Evolutionary conservation across 2,113 vertebrate genomes (phyloP), one percentile per base, ranked within the genome.

Genomic region (Caranx ignobilis): DNA sequence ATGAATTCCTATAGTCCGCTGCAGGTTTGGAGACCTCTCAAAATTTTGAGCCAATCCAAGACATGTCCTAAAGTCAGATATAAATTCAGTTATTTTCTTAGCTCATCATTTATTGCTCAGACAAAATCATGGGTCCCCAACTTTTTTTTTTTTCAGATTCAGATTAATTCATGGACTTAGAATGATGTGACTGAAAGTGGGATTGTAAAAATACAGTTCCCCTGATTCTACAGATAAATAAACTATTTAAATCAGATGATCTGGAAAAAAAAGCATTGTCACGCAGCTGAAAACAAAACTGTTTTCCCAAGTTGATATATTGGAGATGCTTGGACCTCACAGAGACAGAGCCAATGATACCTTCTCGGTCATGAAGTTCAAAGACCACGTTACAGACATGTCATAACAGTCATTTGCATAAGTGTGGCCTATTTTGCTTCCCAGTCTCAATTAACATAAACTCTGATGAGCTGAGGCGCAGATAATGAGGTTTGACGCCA

Each of bases 11-110:
- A 68, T 15, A 63, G 35, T 84, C 63, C 60, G 66, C 13, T 41
- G 39, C 55, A 2, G 70, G 3, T 81, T 77, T 73, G 72, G 57
- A 64, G 59, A 31, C 52, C 12, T 88, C 68, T 74, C 54, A 72
- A 37, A 84, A 52, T 60, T 81, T 21, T 66, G n/a, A 69, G 77
- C 75, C 78, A 82, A 71, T 89, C 54, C 69, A 68, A 66, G 70
- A 77, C 34, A 65, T 70, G 48, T 41, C 78, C 69, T 84, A 31
- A 79, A 81, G 79, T 79, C 63, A 78, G 55, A 86, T 61, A 74
- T 55, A 69, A 35, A 66, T 69, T 68, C 26, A 70, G 61, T 88
- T 76, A 90, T 79, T 72, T 54, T 64, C 47, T 82, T 19, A 35
- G 66, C 48, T 59, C 32, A 16, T 73, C 7, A n/a, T 63, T 63